Base-by-base conservation (phyloP, 2,113 vertebrate genomes). In the Pomatostomus ruficeps region DNA sequence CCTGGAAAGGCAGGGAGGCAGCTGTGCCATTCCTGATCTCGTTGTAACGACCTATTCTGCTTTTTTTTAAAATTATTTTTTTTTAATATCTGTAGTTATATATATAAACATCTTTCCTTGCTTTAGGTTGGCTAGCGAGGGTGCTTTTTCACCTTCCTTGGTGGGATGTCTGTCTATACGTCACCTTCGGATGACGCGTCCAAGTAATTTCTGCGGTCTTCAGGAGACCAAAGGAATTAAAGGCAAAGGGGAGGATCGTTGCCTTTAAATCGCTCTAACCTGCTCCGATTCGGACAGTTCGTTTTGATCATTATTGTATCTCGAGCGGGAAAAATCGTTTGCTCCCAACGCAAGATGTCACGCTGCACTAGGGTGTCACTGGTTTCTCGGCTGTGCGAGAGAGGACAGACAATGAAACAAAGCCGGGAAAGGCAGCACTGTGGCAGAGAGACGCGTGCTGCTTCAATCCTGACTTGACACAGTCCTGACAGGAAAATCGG, bases 81-180 rank as follows among this genome's bases (percentile, higher is more conserved):
- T 49, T 17, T 11, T 2, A n/a, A 23, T 17, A 49, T 42, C 42
- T 3, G 2, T 66, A 14, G 1, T 26, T 94, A 72, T 36, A 11
- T 33, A 29, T 3, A n/a, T 17, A 68, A 82, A 68, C 36, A 35
- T 28, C 52, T 73, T 86, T 78, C 29, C 13, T 55, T 31, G 31
- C 40, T 36, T 24, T 51, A 54, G 29, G 10, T 51, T 9, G 11
- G 16, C 1, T 9, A 78, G 8, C 0, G 2, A 49, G 28, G 2
- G 17, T 85, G 45, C 45, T 36, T 91, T 61, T 59, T 52, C 38
- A 4, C 85, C 57, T 88, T 67, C n/a, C 21, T 20, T 23, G 3
- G 4, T 5, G 20, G 58, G 58, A 66, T 33, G 7, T 20, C 82
- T 73, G 36, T 28, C 73, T 63, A 55, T 66, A 71, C 67, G 58